These are phyloP conservation scores for Macropus fuliginosus DNA, from an alignment of 2,797 vertebrate genomes.

Conservation along the genomic window DNA sequence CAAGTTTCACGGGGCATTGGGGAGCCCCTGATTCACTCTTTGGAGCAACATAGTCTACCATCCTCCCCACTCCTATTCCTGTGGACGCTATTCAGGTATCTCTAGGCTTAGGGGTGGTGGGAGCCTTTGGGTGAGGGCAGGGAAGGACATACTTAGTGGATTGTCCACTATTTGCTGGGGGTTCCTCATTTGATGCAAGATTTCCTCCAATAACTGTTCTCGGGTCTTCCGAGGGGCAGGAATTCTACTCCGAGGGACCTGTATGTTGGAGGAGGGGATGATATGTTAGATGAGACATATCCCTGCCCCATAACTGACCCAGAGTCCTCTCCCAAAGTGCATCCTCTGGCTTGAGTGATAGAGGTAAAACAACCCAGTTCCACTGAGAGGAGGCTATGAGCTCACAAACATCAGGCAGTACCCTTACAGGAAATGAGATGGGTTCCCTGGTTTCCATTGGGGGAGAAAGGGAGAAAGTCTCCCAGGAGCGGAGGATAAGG, in stretches of 20 bases:
- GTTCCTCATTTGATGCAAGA: constrained; percentile 77
- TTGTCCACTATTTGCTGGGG: constrained; percentile 71
- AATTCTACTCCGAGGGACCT: constrained; percentile 52
- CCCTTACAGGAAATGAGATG: background rate
- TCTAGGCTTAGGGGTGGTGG: background rate
- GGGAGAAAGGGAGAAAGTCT: background rate
- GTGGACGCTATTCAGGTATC: background rate
- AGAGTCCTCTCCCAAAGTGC: background rate
- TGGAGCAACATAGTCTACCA: background rate
- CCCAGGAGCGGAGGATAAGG: background rate
- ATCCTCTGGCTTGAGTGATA: background rate
- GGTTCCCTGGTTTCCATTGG: background rate
- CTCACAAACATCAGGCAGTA: background rate
- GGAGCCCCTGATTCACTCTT: background rate
- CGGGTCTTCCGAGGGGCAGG: constrained; percentile 62
- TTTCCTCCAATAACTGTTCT: constrained; percentile 77
- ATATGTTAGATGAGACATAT: background rate
- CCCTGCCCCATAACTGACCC: background rate
- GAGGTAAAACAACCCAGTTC: background rate
- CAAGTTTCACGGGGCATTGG: background rate
- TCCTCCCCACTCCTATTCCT: background rate
- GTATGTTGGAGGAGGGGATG: background rate
- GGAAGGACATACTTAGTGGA: constrained; percentile 76
- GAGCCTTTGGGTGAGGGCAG: background rate
- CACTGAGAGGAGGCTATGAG: background rate